These are phyloP conservation scores for Camptogramma bilineatum DNA, from an alignment of 2,888 invertebrate species.

Conservation along the genomic window DNA sequence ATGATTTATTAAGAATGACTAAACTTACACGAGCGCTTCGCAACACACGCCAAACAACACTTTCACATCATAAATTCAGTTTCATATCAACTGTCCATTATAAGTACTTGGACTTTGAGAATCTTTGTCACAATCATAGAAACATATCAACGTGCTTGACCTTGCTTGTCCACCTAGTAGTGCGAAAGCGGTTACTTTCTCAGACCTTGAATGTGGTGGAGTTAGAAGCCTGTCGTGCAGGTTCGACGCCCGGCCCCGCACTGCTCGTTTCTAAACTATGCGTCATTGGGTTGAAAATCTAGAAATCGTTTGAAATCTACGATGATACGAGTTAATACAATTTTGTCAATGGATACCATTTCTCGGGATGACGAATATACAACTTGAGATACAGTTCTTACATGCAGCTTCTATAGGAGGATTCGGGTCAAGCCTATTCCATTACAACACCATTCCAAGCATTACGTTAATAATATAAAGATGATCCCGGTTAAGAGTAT, in stretches of 20 bases:
- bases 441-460: no score
- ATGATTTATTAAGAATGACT: neutral
- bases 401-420: no score
- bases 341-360: neutral
- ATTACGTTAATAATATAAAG: neutral
- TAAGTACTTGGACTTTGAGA: no score
- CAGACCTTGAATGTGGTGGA: constrained; percentile 23
- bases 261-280: constrained; percentile 21
- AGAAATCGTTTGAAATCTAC: neutral
- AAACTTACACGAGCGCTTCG: neutral
- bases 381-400: no score
- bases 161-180: constrained; percentile 3
- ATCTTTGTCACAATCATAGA: neutral
- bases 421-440: no score
- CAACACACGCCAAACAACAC: neutral
- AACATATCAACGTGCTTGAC: constrained; percentile 2
- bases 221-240: constrained; percentile 16
- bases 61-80: neutral
- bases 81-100: neutral
- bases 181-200: constrained; percentile 26
- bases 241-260: constrained; percentile 20
- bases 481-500: neutral
- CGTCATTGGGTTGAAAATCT: neutral
- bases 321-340: neutral
- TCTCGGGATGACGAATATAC: no score